phyloP scores from a whole-genome alignment of 1,140 invertebrate genomes.

The Pollicipes pollicipes region DNA sequence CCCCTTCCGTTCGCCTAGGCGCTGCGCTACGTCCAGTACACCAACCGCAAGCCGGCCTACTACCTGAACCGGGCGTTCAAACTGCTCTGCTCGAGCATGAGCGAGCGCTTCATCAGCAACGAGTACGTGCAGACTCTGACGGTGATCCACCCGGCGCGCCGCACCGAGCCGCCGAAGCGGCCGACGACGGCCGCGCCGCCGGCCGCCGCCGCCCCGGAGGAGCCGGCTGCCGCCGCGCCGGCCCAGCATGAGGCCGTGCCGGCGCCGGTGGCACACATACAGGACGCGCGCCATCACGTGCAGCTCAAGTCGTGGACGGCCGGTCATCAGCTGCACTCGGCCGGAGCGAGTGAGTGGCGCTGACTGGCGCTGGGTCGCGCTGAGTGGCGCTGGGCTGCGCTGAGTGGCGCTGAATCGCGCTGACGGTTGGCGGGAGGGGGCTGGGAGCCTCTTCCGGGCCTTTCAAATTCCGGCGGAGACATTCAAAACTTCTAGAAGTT shows the following conservation, averaged over 20 bases:
- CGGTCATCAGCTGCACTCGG: not conserved
- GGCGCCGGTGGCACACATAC: not conserved
- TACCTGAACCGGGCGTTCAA: conserved; percentile 88
- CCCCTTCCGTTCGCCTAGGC: too few species aligned
- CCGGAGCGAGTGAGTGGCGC: not conserved
- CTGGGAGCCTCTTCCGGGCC: too few species aligned
- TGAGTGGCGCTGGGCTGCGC: too few species aligned
- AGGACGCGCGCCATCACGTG: not conserved
- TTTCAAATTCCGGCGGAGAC: too few species aligned
- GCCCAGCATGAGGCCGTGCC: not conserved
- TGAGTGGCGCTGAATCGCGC: too few species aligned
- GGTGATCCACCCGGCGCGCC: conserved; percentile 17
- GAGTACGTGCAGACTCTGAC: conserved; percentile 79
- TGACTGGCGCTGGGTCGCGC: too few species aligned
- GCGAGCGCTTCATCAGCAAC: conserved; percentile 79
- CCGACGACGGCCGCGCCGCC: not conserved
- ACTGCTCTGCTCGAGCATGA: conserved; percentile 78
- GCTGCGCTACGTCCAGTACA: conserved; percentile 74
- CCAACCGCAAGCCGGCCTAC: conserved; percentile 81
- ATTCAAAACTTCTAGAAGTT: too few species aligned
- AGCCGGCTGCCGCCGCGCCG: not conserved
- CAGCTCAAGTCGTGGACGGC: not conserved
- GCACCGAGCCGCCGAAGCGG: not conserved
- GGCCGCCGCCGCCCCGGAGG: not conserved
- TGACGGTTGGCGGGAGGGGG: too few species aligned